These are phyloP conservation scores for Palythoa heliodiscus DNA, from an alignment of 92 coral and sea anemone genomes.

Conservation along the genomic window DNA sequence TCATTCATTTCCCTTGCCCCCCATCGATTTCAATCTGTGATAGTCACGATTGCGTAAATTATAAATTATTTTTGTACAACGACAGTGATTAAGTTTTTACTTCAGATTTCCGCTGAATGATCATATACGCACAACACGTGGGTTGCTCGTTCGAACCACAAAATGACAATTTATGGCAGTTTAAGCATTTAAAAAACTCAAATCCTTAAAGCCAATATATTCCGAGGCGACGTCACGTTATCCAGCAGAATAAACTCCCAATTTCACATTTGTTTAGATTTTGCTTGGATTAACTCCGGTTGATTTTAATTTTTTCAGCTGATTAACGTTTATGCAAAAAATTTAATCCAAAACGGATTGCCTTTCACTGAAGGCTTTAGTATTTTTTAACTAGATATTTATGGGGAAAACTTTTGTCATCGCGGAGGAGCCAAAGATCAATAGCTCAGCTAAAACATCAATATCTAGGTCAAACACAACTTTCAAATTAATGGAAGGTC, in stretches of 20 bases:
- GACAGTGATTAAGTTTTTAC: not conserved
- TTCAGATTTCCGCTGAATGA: constrained; percentile 19
- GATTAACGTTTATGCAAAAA: not conserved
- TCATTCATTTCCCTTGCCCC: constrained; percentile 29
- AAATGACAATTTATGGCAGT: constrained; percentile 23
- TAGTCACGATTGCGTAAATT: constrained; percentile 9
- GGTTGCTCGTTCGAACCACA: constrained; percentile 6
- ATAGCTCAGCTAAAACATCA: not conserved
- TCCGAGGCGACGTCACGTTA: constrained; percentile 35
- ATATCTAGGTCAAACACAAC: not conserved
- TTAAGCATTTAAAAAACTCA: not conserved
- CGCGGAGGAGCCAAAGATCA: not conserved
- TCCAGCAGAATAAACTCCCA: not conserved
- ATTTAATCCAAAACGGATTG: not conserved
- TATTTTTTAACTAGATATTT: not conserved
- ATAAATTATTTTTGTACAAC: not conserved
- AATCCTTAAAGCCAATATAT: not conserved
- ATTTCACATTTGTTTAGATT: no score
- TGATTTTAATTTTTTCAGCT: constrained; percentile 1
- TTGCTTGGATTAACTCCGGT: constrained; percentile 1
- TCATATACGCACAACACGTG: constrained; percentile 33
- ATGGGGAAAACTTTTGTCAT: not conserved
- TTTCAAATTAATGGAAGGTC: not conserved
- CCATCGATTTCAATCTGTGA: not conserved
- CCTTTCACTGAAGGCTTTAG: not conserved